Base-by-base conservation (phyloP, 2,888 invertebrate genomes). In the Megalurothrips usitatus region DNA sequence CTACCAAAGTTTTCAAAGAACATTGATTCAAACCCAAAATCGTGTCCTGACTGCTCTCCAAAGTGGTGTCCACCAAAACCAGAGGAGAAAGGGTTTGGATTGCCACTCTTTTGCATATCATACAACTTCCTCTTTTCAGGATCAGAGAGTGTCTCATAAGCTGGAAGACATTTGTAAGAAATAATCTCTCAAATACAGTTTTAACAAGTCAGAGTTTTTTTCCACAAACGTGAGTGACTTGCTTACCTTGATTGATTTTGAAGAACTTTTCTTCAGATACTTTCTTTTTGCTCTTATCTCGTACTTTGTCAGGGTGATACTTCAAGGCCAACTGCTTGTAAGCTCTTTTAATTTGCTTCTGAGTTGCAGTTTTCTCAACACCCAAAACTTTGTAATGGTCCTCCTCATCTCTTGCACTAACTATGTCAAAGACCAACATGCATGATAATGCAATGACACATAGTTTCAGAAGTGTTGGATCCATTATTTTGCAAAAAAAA, bases 21-120 rank as follows among this genome's bases (percentile, higher is more conserved):
- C 68, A 75, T 75, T 12, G 68, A 75, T 12, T 75, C 68, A 75
- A 75, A 75, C 26, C 68, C 68, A 75, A 75, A 75, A 26, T 75
- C 68, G 23, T 75, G 68, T 8, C 68, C 68, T 26, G 26, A 23
- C 10, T 75, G 68, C 9, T 26, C 68, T 23, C 68, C 26, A 26
- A 26, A 75, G 12, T 75, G 68, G 12, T 75, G 68, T 26, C 68
- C 68, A 75, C 68, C 68, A 75, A 75, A 75, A 26, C 68, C 68
- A 75, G 68, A 75, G 12, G 26, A 12, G 23, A 75, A 75, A 23
- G 68, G 68, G 23, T 75, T 75, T 0, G 68, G 68, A 26, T 75
- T 75, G 6, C 68, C 68, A 75, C 23, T 26, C 26, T 75, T 75
- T 26, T 75, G 68, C 68, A 75, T 75, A 9, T 75, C 68, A 12